Base-by-base conservation (phyloP, 2,797 vertebrate species). In the Sarcophilus harrisii region DNA sequence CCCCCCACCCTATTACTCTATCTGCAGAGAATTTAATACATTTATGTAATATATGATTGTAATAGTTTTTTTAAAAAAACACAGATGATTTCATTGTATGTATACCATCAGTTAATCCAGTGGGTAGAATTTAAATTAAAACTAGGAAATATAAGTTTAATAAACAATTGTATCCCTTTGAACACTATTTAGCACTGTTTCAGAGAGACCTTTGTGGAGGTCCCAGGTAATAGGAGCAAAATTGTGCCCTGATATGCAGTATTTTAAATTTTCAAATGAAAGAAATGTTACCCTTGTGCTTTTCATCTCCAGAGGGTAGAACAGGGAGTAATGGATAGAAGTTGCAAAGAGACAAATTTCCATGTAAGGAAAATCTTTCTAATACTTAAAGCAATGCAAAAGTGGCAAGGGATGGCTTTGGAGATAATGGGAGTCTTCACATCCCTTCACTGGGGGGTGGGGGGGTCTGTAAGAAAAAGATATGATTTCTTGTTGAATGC, bases 51-150 rank as follows among this genome's bases (percentile, higher is more conserved):
- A 45, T 2, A 13, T 30, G 54, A 87, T 54, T 57, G 57, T n/a
- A 28, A 81, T 24, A 81, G 1, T 81, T 30, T 49, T 54, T 54
- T 55, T 55, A 62, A 11, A 66, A 52, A 60, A 92, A 87, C 45
- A 55, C 66, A 45, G 38, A 62, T 89, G 52, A 38, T 54, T 54
- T 29, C 59, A 30, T 12, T 95, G 16, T 58, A 9, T 89, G 16
- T 5, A 54, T 58, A 45, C 62, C 92, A 45, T 58, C 94, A 60
- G 58, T 32, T 93, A 90, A 9, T 30, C 93, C 92, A n/a, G 9
- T 57, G 57, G 66, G 45, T 57, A 29, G 89, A 95, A 57, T 95
- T 95, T 52, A 57, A 0, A 38, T 32, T 57, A 28, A 95, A 94
- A 90, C 58, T 93, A 30, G 30, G 66, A 21, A 49, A 60, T 73